Evolutionary conservation across 2,113 vertebrate genomes (phyloP).

Genomic region (Pangasianodon hypophthalmus): DNA sequence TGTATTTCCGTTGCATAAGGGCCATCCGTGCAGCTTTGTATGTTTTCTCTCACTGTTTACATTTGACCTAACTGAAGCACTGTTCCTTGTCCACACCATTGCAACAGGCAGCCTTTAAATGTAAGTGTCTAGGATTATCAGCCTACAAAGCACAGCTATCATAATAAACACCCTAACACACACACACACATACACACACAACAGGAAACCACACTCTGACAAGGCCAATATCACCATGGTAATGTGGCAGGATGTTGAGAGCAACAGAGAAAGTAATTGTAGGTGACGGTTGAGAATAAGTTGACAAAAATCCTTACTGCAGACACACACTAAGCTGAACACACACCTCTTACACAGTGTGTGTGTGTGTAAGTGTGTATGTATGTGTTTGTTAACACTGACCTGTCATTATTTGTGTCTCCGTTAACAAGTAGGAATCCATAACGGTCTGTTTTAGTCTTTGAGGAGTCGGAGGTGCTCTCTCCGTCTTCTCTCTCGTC

Average conservation of each 20-base stretch:
- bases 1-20: not conserved
- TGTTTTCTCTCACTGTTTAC: not conserved
- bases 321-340: not conserved
- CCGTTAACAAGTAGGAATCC: conserved; percentile 76
- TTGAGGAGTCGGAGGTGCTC: conserved; percentile 42
- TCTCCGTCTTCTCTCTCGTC: conserved; percentile 42
- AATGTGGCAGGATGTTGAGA: conserved; percentile 73
- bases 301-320: not conserved
- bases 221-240: conserved; percentile 64
- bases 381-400: conserved; percentile 48
- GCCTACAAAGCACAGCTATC: conserved; percentile 33
- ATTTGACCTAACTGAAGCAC: not conserved
- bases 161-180: conserved; percentile 50
- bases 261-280: conserved; percentile 47
- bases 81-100: not conserved
- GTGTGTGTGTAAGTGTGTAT: not conserved
- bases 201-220: conserved; percentile 79
- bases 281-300: conserved; percentile 50
- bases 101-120: not conserved
- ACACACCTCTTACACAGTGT: not conserved
- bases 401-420: conserved; percentile 67
- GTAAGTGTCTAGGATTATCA: not conserved
- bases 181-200: conserved; percentile 67
- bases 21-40: not conserved
- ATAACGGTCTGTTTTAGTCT: conserved; percentile 74